Conservation (phyloP, 2,888 invertebrate genomes). For the Luffia ferchaultella region DNA sequence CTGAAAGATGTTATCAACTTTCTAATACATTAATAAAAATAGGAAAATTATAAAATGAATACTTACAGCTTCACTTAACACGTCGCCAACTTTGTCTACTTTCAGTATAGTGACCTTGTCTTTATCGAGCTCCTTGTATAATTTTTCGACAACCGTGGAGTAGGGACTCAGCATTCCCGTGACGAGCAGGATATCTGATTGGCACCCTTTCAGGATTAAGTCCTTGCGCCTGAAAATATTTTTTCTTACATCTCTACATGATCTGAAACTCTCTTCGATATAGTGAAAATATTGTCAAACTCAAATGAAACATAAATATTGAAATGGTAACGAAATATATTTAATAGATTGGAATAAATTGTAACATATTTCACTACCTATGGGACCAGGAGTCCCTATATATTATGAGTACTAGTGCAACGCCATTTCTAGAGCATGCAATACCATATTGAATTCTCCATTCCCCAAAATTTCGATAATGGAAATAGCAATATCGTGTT, state of each 20-base stretch:
- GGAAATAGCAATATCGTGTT: too few species aligned
- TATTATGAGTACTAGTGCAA: too few species aligned
- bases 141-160: constrained; percentile 79
- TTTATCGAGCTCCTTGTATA: constrained; percentile 81
- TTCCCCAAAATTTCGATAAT: too few species aligned
- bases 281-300: too few species aligned
- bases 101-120: constrained; percentile 85
- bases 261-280: background rate
- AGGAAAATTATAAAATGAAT: too few species aligned
- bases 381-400: too few species aligned
- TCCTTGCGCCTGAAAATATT: constrained; percentile 71
- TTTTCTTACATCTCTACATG: background rate
- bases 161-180: constrained; percentile 83
- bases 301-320: too few species aligned
- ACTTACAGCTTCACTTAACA: constrained; percentile 83
- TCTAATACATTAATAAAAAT: too few species aligned
- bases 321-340: background rate
- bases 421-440: too few species aligned
- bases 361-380: too few species aligned
- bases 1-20: too few species aligned
- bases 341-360: background rate
- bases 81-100: constrained; percentile 88
- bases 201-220: constrained; percentile 73
- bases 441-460: too few species aligned
- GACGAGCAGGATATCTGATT: constrained; percentile 81